Percentiles rank a stretch among this genome's conserved stretches.
Evolutionary conservation across 1,140 invertebrate genomes (phyloP).

Genomic region (Heliconius hermathena): DNA sequence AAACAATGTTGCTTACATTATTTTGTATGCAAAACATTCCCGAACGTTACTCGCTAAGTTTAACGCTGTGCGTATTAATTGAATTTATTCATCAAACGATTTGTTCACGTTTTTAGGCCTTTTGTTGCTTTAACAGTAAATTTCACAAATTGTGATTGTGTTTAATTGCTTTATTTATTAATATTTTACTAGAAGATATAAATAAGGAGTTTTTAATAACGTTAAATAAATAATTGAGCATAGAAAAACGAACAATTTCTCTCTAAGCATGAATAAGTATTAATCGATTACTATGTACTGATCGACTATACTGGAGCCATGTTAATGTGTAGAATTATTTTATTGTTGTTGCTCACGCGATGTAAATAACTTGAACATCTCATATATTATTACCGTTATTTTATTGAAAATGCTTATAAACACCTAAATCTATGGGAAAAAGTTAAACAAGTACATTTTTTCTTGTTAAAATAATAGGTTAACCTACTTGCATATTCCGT

Average conservation of each 20-base stretch:
- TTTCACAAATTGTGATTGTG: slow-evolving; percentile 1
- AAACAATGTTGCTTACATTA: slow-evolving; percentile 30
- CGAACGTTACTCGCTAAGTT: slow-evolving; percentile 41
- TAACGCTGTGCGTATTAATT: slow-evolving; percentile 42
- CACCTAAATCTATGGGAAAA: background rate
- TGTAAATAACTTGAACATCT: too few species aligned
- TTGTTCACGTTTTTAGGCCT: slow-evolving; percentile 20
- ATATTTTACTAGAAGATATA: background rate
- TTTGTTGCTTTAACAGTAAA: slow-evolving; percentile 10
- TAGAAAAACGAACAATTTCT: background rate
- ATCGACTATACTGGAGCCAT: background rate
- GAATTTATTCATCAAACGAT: slow-evolving; percentile 40
- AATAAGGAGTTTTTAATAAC: background rate
- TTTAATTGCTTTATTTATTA: slow-evolving; percentile 7
- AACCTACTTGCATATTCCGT: background rate
- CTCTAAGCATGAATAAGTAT: background rate
- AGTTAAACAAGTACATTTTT: too few species aligned
- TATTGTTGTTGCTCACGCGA: background rate
- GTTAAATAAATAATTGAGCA: too few species aligned
- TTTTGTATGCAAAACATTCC: slow-evolving; percentile 40
- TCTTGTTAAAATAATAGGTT: background rate
- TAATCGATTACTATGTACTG: background rate
- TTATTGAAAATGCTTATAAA: background rate
- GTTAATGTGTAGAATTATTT: background rate
- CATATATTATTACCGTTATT: background rate